Conservation (phyloP, 1,140 invertebrate genomes). For the Oreohelix idahoensis region DNA sequence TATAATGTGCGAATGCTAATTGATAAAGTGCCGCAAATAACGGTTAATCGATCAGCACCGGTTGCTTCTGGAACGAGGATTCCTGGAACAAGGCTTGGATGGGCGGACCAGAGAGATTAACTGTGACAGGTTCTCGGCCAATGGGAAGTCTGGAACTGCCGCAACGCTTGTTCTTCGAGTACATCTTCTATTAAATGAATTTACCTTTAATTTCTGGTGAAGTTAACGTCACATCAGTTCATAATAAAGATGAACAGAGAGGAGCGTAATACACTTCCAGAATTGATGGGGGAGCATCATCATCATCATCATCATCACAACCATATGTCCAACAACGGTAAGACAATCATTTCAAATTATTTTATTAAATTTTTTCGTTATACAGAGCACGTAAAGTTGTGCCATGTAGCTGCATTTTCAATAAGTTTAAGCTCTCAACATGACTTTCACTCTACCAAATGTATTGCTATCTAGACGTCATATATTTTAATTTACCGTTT, state of each 20-base stretch:
- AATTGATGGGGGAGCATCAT: constrained; percentile 17
- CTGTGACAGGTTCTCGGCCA: not conserved
- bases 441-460: not conserved
- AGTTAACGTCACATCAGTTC: constrained; percentile 5
- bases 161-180: not conserved
- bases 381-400: not conserved
- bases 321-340: not conserved
- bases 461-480: not conserved
- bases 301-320: constrained; percentile 30
- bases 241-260: constrained; percentile 38
- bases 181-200: constrained; percentile 28
- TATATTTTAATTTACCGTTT: not conserved
- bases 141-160: not conserved
- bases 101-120: not conserved
- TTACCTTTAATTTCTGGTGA: constrained; percentile 16
- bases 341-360: not conserved
- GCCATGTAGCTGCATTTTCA: too few species aligned
- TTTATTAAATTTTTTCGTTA: not conserved
- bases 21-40: not conserved
- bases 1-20: not conserved
- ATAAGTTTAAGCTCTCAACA: too few species aligned
- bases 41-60: not conserved
- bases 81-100: not conserved
- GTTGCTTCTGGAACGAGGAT: not conserved
- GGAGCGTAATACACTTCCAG: not conserved